Conservation (phyloP, 2,888 invertebrate species). For the Harpalus rufipes region DNA sequence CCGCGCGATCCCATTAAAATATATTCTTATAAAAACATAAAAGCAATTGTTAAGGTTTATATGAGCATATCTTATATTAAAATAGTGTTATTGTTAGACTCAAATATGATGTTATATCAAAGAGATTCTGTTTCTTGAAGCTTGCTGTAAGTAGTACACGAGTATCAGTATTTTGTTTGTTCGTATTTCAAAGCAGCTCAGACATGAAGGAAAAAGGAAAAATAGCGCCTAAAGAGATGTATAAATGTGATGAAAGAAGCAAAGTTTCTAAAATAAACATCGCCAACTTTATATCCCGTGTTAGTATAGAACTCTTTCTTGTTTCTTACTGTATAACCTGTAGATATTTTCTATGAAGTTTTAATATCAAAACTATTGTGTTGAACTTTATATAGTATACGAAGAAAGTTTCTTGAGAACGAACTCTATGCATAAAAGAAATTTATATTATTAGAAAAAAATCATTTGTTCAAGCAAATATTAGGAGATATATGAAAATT, state of each 20-base stretch:
- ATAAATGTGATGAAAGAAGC: conserved; percentile 43
- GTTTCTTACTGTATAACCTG: conserved; percentile 16
- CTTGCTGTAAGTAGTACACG: not conserved
- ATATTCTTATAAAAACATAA: no score
- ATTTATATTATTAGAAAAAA: not conserved
- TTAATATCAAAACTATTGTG: conserved; percentile 44
- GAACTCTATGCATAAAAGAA: not conserved
- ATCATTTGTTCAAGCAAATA: not conserved
- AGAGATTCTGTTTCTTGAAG: conserved; percentile 1
- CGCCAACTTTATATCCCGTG: conserved; percentile 38
- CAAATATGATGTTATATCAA: conserved; percentile 4
- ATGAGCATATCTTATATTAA: conserved; percentile 13
- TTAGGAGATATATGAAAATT: not conserved
- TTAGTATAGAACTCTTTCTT: conserved; percentile 43
- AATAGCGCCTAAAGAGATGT: conserved; percentile 47
- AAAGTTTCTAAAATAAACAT: conserved; percentile 52
- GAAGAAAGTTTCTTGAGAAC: not conserved
- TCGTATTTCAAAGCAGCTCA: conserved; percentile 38
- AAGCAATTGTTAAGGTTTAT: not conserved
- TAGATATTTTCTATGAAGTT: conserved; percentile 25
- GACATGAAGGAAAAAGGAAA: conserved; percentile 48
- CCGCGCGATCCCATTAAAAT: no score
- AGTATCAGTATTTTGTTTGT: conserved; percentile 29
- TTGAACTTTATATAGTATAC: conserved; percentile 22
- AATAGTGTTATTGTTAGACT: conserved; percentile 13